A percentile compares a stretch with the other conserved stretches of the same genome.
Evolutionary conservation across 2,888 invertebrate species (phyloP).

Genomic region (Mamestra brassicae): DNA sequence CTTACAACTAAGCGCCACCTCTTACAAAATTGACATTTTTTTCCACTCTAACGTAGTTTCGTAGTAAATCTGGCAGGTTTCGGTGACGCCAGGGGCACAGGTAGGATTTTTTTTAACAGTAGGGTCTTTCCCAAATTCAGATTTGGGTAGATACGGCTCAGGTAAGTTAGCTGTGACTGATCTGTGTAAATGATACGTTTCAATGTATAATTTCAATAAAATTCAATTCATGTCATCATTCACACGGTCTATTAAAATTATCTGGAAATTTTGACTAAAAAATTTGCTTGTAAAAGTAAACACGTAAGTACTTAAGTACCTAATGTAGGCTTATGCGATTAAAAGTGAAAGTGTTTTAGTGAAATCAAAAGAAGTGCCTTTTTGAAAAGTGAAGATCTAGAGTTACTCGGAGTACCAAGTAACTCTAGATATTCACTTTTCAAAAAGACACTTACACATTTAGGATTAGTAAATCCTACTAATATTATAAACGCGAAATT

Average conservation of each 20-base stretch:
- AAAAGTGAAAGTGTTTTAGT: neutral
- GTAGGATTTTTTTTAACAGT: slow-evolving; percentile 79
- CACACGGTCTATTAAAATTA: slow-evolving; percentile 5
- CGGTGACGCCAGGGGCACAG: slow-evolving; percentile 75
- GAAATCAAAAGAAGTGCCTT: neutral
- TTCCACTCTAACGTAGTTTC: slow-evolving; percentile 78
- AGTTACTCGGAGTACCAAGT: too few relatives aligned
- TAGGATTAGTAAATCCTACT: too few relatives aligned
- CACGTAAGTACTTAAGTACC: too few relatives aligned
- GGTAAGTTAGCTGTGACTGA: slow-evolving; percentile 65
- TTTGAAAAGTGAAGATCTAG: neutral
- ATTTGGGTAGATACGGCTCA: slow-evolving; percentile 56
- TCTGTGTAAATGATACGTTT: slow-evolving; percentile 64
- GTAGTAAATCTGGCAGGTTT: slow-evolving; percentile 84
- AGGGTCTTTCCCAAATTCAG: slow-evolving; percentile 80
- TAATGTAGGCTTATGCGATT: too few relatives aligned
- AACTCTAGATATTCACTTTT: too few relatives aligned
- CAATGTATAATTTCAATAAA: slow-evolving; percentile 41
- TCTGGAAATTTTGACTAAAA: neutral
- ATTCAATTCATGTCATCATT: slow-evolving; percentile 14
- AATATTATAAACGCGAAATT: too few relatives aligned
- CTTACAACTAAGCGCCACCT: slow-evolving; percentile 86
- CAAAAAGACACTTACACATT: too few relatives aligned
- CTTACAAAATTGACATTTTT: slow-evolving; percentile 78
- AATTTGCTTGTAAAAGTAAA: neutral